Evolutionary conservation across 2,888 invertebrate genomes (phyloP).

Genomic region (Coleophora deauratella): DNA sequence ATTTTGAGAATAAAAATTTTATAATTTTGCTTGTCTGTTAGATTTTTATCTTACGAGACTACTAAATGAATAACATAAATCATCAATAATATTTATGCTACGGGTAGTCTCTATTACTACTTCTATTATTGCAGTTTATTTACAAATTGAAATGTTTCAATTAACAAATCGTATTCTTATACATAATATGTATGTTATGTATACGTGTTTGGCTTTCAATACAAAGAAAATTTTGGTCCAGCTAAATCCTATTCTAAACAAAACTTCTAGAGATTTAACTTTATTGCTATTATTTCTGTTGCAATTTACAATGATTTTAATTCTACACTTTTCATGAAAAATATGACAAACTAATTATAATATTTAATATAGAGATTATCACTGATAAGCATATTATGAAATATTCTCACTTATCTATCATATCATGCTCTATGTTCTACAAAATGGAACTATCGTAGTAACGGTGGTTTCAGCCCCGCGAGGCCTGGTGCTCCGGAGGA

Average conservation of each 20-base stretch:
- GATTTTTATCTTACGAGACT: slow-evolving; percentile 40
- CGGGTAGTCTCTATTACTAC: slow-evolving; percentile 49
- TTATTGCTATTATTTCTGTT: slow-evolving; percentile 45
- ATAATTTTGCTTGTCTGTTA: slow-evolving; percentile 36
- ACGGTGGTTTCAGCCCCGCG: neutral
- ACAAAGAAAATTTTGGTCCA: slow-evolving; percentile 71
- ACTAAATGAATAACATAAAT: slow-evolving; percentile 61
- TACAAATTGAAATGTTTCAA: slow-evolving; percentile 50
- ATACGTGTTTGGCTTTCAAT: slow-evolving; percentile 47
- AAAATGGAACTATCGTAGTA: neutral
- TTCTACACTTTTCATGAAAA: slow-evolving; percentile 16
- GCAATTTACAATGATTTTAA: slow-evolving; percentile 40
- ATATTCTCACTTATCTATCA: slow-evolving; percentile 4
- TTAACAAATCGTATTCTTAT: slow-evolving; percentile 52
- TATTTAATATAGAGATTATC: neutral
- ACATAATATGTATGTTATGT: slow-evolving; percentile 48
- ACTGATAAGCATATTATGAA: slow-evolving; percentile 7
- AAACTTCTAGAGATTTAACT: slow-evolving; percentile 51
- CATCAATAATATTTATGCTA: slow-evolving; percentile 35
- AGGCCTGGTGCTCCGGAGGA: too few relatives aligned
- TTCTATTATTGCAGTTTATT: slow-evolving; percentile 69
- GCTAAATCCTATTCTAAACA: slow-evolving; percentile 69
- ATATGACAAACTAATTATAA: slow-evolving; percentile 1
- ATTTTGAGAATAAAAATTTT: slow-evolving; percentile 35
- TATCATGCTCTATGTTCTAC: neutral